Percentiles rank a stretch among this genome's conserved stretches.
Conservation (phyloP, 2,113 vertebrate species). For the Corvus moneduloides region DNA sequence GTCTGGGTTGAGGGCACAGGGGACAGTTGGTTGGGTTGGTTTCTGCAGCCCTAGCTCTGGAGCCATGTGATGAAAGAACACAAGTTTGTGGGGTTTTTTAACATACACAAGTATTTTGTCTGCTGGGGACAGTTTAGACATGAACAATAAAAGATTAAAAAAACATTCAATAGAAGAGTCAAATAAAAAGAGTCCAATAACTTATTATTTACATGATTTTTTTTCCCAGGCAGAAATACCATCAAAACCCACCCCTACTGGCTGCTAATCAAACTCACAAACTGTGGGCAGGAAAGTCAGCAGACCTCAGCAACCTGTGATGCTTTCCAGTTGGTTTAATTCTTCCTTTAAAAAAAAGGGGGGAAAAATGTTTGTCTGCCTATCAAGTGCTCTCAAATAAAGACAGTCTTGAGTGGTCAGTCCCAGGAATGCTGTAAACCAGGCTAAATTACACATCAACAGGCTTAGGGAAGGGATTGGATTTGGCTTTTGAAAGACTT, state of each 20-base stretch:
- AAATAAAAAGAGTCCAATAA: neutral
- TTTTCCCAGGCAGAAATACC: neutral
- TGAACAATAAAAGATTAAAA: accelerated
- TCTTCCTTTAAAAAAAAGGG: neutral
- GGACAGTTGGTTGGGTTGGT: neutral
- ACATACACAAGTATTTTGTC: neutral
- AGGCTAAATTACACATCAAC: neutral
- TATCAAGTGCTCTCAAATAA: neutral
- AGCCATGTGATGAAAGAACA: neutral
- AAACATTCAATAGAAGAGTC: neutral
- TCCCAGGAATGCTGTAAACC: neutral
- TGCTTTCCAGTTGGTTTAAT: neutral
- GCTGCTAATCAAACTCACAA: neutral
- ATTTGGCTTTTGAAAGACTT: neutral
- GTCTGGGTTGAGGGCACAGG: neutral
- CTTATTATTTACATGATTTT: neutral
- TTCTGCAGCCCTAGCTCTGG: neutral
- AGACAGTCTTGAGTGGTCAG: too few species aligned
- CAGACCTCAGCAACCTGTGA: neutral
- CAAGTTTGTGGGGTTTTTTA: neutral
- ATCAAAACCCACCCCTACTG: accelerated
- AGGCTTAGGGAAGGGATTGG: neutral
- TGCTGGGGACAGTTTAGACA: neutral
- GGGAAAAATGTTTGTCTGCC: neutral
- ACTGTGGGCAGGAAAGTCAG: neutral